These are phyloP conservation scores for Cnemophilus loriae DNA, from an alignment of 2,113 vertebrate genomes.

Conservation along the genomic window DNA sequence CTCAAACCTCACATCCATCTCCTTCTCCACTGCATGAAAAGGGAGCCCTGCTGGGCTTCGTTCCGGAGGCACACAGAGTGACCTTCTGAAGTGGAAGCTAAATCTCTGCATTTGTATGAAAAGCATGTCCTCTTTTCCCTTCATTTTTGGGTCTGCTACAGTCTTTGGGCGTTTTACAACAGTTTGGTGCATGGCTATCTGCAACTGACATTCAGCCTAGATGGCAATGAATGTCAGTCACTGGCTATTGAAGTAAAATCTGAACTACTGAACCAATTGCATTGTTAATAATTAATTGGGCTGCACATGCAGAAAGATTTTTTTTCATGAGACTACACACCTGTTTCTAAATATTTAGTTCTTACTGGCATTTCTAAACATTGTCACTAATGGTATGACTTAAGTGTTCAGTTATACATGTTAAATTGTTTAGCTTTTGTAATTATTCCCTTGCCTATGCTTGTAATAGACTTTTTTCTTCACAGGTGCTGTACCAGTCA, in stretches of 20 bases:
- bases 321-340: background rate
- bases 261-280: background rate
- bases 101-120: background rate
- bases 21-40: background rate
- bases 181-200: background rate
- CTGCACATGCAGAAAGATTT: background rate
- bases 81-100: background rate
- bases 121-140: background rate
- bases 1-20: background rate
- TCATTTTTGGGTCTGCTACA: background rate
- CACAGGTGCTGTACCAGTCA: background rate
- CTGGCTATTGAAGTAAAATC: background rate
- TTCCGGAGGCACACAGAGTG: fast-evolving
- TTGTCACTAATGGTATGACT: background rate
- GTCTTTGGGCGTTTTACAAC: background rate
- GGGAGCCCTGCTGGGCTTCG: fast-evolving
- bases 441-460: background rate
- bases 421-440: background rate
- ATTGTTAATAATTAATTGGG: background rate
- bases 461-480: background rate
- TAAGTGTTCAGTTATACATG: background rate
- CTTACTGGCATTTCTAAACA: background rate
- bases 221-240: background rate
- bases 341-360: background rate
- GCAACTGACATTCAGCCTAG: background rate